Conservation (phyloP, 2,797 vertebrate species). For the Enteromius fasciolatus region DNA sequence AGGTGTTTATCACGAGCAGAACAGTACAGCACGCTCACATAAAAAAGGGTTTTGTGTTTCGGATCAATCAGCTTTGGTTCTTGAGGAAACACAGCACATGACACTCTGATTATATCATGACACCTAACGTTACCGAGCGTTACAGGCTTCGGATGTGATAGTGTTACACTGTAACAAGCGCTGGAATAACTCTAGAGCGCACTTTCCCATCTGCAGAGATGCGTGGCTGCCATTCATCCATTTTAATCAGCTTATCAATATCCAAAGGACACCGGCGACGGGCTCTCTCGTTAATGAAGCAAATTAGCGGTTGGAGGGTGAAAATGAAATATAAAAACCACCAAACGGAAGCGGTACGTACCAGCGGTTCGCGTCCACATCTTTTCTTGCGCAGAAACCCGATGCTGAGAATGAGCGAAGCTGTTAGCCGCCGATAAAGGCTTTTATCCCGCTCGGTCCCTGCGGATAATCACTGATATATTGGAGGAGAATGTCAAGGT, state of each 20-base stretch:
- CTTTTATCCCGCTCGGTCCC: constrained; percentile 39
- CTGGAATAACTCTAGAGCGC: background rate
- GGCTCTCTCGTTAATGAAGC: background rate
- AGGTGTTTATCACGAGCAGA: background rate
- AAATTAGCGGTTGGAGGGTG: background rate
- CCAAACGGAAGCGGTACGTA: constrained; percentile 57
- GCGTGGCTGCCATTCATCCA: constrained; percentile 13
- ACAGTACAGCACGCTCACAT: background rate
- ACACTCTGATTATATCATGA: background rate
- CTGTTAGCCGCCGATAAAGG: constrained; percentile 55
- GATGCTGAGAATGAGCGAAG: constrained; percentile 70
- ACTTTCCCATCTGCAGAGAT: constrained; percentile 10
- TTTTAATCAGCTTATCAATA: constrained; percentile 39
- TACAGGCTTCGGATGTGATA: too few relatives aligned
- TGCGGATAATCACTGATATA: constrained; percentile 22
- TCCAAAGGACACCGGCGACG: background rate
- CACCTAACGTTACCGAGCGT: too few relatives aligned
- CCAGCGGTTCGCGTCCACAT: constrained; percentile 72
- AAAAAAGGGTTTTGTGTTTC: background rate
- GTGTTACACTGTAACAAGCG: background rate
- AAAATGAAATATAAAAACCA: background rate
- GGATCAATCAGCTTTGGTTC: background rate
- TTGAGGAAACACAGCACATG: background rate
- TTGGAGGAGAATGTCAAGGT: background rate
- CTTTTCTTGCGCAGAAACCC: constrained; percentile 82